phyloP scores from a whole-genome alignment of 2,888 invertebrate genomes.

The Ctenicera cuprea region DNA sequence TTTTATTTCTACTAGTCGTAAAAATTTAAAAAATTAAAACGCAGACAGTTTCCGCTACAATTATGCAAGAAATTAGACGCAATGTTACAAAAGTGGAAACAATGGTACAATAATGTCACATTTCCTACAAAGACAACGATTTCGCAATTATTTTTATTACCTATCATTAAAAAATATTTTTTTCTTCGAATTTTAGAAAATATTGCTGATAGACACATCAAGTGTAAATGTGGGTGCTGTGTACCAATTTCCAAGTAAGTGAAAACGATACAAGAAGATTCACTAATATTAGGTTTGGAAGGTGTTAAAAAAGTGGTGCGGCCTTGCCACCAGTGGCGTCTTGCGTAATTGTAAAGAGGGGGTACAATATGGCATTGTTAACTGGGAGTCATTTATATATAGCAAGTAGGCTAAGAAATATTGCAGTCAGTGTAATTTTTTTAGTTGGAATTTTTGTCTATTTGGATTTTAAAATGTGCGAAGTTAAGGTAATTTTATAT shows the following conservation, averaged over 20 bases:
- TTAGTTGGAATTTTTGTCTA: constrained; percentile 49
- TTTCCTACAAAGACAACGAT: constrained; percentile 10
- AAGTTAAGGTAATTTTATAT: constrained; percentile 50
- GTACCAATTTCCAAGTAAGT: not conserved
- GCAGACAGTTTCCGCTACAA: constrained; percentile 10
- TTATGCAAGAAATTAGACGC: constrained; percentile 9
- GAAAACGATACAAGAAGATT: not conserved
- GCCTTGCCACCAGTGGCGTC: constrained; percentile 59
- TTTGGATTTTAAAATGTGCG: constrained; percentile 53
- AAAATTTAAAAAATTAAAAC: not conserved
- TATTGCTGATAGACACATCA: no score
- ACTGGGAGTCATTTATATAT: constrained; percentile 66
- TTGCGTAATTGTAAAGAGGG: constrained; percentile 57
- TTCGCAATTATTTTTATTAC: constrained; percentile 8
- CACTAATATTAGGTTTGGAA: not conserved
- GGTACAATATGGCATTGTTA: constrained; percentile 61
- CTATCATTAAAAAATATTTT: not conserved
- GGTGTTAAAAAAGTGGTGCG: constrained; percentile 46
- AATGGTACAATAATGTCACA: constrained; percentile 15
- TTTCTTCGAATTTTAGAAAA: no score
- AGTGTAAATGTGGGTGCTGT: not conserved
- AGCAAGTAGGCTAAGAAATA: constrained; percentile 62
- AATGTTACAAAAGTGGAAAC: constrained; percentile 8
- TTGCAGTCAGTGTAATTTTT: constrained; percentile 60
- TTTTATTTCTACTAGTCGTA: not conserved